These are phyloP conservation scores for Drosophila busckii DNA, from an alignment of 1,140 invertebrate species.

Conservation along the genomic window DNA sequence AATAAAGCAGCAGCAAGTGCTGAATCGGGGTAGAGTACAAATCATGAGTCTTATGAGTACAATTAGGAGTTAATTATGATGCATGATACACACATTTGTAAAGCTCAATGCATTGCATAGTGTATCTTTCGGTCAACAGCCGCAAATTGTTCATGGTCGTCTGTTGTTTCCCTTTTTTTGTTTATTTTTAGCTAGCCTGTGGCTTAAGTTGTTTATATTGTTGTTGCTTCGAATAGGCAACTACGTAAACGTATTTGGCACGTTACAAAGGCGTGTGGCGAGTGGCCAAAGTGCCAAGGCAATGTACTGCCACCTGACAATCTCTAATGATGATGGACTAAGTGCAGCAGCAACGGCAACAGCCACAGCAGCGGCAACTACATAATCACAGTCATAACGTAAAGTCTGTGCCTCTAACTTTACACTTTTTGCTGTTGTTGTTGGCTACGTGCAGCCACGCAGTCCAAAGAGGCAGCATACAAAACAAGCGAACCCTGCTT, in stretches of 20 bases:
- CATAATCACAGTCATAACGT: constrained; percentile 49
- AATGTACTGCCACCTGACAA: constrained; percentile 51
- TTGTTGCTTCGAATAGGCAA: too few relatives aligned
- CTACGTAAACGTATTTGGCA: constrained; percentile 44
- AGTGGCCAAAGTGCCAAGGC: constrained; percentile 51
- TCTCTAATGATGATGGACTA: constrained; percentile 63
- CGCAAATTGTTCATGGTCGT: constrained; percentile 20
- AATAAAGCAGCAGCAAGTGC: too few relatives aligned
- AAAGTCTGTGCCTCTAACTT: constrained; percentile 4
- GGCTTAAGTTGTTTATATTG: neutral
- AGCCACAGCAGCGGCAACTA: constrained; percentile 34
- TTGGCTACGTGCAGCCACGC: constrained; percentile 50
- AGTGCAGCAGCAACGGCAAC: constrained; percentile 37
- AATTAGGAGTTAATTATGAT: too few relatives aligned
- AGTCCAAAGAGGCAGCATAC: constrained; percentile 51
- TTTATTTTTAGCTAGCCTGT: too few relatives aligned
- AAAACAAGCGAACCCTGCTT: constrained; percentile 56
- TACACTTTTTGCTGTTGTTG: constrained; percentile 24
- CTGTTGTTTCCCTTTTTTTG: constrained; percentile 33
- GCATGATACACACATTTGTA: too few relatives aligned
- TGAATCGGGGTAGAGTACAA: too few relatives aligned
- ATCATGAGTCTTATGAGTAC: too few relatives aligned
- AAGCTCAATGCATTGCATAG: too few relatives aligned
- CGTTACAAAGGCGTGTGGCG: constrained; percentile 17
- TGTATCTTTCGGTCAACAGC: too few relatives aligned